A percentile compares a stretch with the other conserved stretches of the same genome.
Evolutionary conservation across 2,797 vertebrate species (phyloP).

Genomic region (Notolabrus celidotus): DNA sequence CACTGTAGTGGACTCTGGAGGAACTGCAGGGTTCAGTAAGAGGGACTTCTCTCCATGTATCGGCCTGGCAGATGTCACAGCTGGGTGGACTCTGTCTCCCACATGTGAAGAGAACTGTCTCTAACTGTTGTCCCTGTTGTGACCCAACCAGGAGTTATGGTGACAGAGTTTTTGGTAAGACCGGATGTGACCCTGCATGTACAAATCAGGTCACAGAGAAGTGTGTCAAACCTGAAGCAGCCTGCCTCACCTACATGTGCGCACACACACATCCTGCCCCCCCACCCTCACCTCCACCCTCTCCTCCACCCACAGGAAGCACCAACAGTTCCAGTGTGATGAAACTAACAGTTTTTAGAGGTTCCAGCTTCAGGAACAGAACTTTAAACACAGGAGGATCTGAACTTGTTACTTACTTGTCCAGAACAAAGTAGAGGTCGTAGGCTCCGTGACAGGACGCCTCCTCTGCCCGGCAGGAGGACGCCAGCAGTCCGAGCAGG

Average conservation of each 20-base stretch:
- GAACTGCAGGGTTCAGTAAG: too few relatives aligned
- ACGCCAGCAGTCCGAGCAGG: conserved; percentile 51
- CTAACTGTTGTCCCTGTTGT: background rate
- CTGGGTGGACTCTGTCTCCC: background rate
- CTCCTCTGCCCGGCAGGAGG: conserved; percentile 77
- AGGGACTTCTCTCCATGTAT: too few relatives aligned
- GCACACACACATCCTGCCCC: too few relatives aligned
- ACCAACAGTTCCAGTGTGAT: background rate
- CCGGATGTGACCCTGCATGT: background rate
- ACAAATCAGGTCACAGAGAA: conserved; percentile 1
- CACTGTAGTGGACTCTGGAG: too few relatives aligned
- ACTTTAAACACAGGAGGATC: background rate
- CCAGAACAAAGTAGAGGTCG: conserved; percentile 94
- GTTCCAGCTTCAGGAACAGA: background rate
- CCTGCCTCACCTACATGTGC: too few relatives aligned
- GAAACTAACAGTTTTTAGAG: too few relatives aligned
- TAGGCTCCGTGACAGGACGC: conserved; percentile 91
- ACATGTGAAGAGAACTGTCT: background rate
- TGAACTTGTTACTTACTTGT: conserved; percentile 86
- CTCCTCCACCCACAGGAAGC: background rate
- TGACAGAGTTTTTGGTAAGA: background rate
- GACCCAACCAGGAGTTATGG: too few relatives aligned
- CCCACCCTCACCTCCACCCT: background rate
- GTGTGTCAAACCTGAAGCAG: conserved; percentile 15
- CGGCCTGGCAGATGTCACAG: too few relatives aligned